Evolutionary conservation across 1,140 invertebrate genomes (phyloP), one percentile per base, ranked within the genome.

Genomic region (Lineus longissimus): DNA sequence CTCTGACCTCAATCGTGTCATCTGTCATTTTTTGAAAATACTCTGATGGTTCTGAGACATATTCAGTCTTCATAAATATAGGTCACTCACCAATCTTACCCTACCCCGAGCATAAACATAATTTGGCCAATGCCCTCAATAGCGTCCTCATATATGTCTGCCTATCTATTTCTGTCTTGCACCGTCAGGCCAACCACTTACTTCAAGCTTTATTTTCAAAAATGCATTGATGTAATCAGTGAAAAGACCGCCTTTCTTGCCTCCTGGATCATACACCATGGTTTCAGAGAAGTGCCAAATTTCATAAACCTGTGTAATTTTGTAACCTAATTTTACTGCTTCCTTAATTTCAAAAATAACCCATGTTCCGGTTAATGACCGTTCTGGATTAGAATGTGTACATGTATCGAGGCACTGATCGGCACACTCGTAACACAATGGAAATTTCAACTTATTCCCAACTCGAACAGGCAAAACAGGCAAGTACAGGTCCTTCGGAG

Each of bases 341-440:
- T 76, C 73, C 30, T 59, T 27, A 7, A 36, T 4, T 36, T 36
- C 33, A 7, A 36, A 36, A 7, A 15, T 7, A 7, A 36, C 15
- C 33, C 77, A 83, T 2, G 76, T 80, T 54, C 81, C 81, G 0
- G 54, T 70, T 11, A 84, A 64, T 0, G 60, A 27, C 31, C 78
- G 62, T 51, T 82, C 47, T 27, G 19, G 9, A 6, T 51, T n/a
- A 51, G 33, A 65, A 67, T 83, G 79, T n/a, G 13, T 4, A 54
- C 69, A 77, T 2, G 17, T 22, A 15, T 36, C 6, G 29, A 64
- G 15, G 0, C 51, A 11, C 2, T 41, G 40, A 1, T 67, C 55
- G 17, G 55, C 67, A 61, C 73, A 73, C 25, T 30, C 63, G 43
- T 23, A 31, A 54, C 73, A 75, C 19, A 74, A 54, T n/a, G 71